A percentile compares a stretch with the other conserved stretches of the same genome.
phyloP scores from a whole-genome alignment of 2,113 vertebrate species.

The Bombycilla garrulus region DNA sequence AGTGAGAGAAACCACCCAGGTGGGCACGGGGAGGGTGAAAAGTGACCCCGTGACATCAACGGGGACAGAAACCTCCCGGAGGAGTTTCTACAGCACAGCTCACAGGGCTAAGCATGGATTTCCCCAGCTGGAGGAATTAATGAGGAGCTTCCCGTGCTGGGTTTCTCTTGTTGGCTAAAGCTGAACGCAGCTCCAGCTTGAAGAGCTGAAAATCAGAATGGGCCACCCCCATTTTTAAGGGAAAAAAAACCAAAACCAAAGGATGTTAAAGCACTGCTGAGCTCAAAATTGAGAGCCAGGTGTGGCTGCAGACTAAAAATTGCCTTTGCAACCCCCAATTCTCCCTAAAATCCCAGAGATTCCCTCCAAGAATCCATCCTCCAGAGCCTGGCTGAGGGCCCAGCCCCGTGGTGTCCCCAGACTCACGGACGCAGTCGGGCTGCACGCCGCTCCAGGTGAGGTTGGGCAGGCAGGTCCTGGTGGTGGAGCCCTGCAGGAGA shows the following conservation, averaged over 20 bases:
- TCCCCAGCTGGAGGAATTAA: not conserved
- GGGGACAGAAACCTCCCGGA: not conserved
- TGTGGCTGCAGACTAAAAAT: not conserved
- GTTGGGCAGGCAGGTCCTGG: slow-evolving; percentile 93
- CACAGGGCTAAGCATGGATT: not conserved
- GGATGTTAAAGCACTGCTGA: not conserved
- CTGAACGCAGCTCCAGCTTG: fast-evolving
- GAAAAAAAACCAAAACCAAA: not conserved
- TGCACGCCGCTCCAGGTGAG: slow-evolving; percentile 95
- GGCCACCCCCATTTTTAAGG: not conserved
- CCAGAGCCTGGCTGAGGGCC: not conserved
- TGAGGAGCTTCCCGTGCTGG: not conserved
- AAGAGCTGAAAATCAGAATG: not conserved
- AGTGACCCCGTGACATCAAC: fast-evolving
- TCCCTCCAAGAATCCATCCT: fast-evolving
- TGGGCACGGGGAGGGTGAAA: fast-evolving
- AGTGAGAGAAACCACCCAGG: not conserved
- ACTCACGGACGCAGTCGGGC: slow-evolving; percentile 93
- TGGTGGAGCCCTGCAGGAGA: slow-evolving; percentile 93
- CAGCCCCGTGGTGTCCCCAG: fast-evolving
- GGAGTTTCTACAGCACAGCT: not conserved
- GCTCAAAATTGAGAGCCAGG: too few relatives aligned
- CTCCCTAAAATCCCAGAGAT: fast-evolving
- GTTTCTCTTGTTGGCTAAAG: not conserved
- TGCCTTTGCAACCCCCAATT: not conserved